phyloP scores from a whole-genome alignment of 2,113 vertebrate genomes.

The Tor tambroides region DNA sequence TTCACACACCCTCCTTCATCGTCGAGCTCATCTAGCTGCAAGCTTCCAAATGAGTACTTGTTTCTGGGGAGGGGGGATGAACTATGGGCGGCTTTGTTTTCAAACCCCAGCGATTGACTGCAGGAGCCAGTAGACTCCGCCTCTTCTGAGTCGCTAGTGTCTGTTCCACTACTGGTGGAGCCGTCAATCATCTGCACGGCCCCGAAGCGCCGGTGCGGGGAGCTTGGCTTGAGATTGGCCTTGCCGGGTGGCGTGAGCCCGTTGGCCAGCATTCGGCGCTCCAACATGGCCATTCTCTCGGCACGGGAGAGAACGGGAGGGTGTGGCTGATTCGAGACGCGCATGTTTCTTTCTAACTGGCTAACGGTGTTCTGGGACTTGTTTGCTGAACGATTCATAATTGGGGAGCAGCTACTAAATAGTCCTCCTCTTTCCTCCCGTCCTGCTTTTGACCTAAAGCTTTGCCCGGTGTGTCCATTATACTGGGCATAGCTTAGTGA shows the following conservation, averaged over 20 bases:
- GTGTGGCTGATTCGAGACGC: conserved; percentile 74
- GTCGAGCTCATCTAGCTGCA: conserved; percentile 80
- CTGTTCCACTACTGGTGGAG: conserved; percentile 86
- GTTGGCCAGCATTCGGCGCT: conserved; percentile 81
- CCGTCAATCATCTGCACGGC: conserved; percentile 83
- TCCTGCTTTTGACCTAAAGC: conserved; percentile 47
- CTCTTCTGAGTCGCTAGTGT: conserved; percentile 91
- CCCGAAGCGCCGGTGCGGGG: conserved; percentile 61
- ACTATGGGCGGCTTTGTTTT: conserved; percentile 72
- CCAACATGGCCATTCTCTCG: conserved; percentile 70
- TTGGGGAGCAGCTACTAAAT: conserved; percentile 70
- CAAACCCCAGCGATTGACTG: conserved; percentile 71
- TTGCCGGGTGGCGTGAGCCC: conserved; percentile 75
- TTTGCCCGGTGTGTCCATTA: conserved; percentile 73
- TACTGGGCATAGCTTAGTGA: conserved; percentile 79
- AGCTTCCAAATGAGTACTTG: conserved; percentile 80
- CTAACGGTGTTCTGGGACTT: conserved; percentile 60
- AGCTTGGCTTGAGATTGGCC: conserved; percentile 64
- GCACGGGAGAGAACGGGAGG: conserved; percentile 68
- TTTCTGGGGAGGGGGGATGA: conserved; percentile 77
- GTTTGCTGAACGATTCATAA: conserved; percentile 70
- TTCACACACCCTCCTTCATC: conserved; percentile 49
- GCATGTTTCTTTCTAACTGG: conserved; percentile 78
- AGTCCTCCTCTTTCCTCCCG: conserved; percentile 59
- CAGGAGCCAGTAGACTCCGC: conserved; percentile 75